Evolutionary conservation across 2,888 invertebrate genomes (phyloP).

Genomic region (Scaptodrosophila latifasciaeformis): DNA sequence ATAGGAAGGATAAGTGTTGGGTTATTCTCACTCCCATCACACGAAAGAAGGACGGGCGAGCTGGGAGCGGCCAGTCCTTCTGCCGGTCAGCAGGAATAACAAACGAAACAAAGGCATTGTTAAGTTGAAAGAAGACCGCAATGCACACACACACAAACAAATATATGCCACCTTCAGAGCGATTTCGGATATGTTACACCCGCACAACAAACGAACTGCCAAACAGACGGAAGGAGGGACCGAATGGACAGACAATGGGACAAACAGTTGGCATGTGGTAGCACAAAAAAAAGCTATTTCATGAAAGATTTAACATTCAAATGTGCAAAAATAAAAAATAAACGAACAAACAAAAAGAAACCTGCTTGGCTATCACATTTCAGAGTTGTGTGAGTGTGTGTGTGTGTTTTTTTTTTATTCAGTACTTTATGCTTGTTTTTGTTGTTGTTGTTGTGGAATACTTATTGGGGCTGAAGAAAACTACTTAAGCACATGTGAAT

Average conservation of each 20-base stretch:
- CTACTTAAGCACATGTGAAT: conserved; percentile 69
- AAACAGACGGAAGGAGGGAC: conserved; percentile 16
- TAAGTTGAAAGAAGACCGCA: conserved; percentile 55
- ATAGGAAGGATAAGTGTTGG: conserved; percentile 19
- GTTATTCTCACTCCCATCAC: no score
- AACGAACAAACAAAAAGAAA: no score
- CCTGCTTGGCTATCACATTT: no score
- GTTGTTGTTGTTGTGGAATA: conserved; percentile 1
- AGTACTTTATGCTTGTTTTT: no score
- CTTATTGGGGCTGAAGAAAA: conserved; percentile 60
- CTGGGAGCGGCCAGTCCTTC: neutral
- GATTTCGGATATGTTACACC: conserved; percentile 36
- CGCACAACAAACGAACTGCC: conserved; percentile 13
- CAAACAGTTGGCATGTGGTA: conserved; percentile 5
- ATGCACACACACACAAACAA: conserved; percentile 16
- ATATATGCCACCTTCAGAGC: conserved; percentile 17
- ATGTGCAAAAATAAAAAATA: conserved; percentile 64
- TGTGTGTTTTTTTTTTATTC: conserved; percentile 19
- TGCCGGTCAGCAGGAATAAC: conserved; percentile 7
- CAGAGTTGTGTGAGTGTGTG: conserved; percentile 9
- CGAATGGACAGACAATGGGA: conserved; percentile 12
- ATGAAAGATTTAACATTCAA: conserved; percentile 75
- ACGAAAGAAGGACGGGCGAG: conserved; percentile 26
- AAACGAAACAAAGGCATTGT: conserved; percentile 51
- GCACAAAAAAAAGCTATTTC: conserved; percentile 58